These are phyloP conservation scores for Ictalurus furcatus DNA, from an alignment of 2,113 vertebrate species.

Conservation along the genomic window DNA sequence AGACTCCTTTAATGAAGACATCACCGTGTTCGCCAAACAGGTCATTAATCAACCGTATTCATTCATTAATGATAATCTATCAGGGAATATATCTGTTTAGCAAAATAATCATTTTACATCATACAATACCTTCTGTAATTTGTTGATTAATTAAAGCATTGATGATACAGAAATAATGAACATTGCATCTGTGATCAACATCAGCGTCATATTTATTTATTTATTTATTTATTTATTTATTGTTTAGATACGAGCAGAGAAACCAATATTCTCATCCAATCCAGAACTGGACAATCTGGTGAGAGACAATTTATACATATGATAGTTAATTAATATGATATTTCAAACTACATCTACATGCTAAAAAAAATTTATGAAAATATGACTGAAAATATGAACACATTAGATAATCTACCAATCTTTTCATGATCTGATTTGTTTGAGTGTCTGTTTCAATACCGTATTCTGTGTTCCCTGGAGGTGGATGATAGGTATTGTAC, in stretches of 20 bases:
- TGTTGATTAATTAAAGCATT: background rate
- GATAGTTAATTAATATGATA: background rate
- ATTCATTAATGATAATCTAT: background rate
- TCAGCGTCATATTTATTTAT: constrained; percentile 13
- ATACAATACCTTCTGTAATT: background rate
- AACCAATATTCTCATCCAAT: background rate
- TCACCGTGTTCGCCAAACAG: constrained; percentile 96
- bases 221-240: constrained; percentile 46
- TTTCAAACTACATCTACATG: background rate
- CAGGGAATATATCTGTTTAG: background rate
- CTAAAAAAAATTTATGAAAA: background rate
- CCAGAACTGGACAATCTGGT: constrained; percentile 87
- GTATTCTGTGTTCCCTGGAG: no score
- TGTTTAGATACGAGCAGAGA: constrained; percentile 26
- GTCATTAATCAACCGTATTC: constrained; percentile 54
- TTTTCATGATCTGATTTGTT: no score
- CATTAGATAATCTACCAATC: no score
- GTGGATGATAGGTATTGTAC: no score
- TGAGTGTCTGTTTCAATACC: no score
- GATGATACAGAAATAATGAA: background rate
- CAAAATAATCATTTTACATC: background rate
- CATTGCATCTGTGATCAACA: no score
- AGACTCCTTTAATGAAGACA: constrained; percentile 96
- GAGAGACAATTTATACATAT: constrained; percentile 53
- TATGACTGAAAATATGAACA: no score